Base-by-base conservation (phyloP, 2,888 invertebrate species). In the Drosophila antonietae region DNA sequence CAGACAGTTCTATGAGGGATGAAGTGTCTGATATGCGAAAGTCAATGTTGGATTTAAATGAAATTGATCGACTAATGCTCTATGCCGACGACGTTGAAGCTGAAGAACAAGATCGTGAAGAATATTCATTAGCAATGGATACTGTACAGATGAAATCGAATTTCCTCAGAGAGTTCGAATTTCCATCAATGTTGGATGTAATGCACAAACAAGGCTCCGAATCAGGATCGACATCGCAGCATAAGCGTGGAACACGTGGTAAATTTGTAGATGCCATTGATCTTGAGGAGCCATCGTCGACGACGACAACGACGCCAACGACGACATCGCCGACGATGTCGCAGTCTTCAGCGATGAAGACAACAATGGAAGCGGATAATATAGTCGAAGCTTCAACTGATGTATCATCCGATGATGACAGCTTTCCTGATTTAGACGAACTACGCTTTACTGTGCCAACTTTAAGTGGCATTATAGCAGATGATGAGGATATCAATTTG, bases 141-240 rank as follows among this genome's bases (percentile, higher is more conserved):
- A 14, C 83, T 2, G 31, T 84, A 1, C 10, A 28, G 18, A 10
- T 68, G 10, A 78, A 75, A 39, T 0, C 20, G 0, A 61, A 81
- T 10, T 89, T 91, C 47, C 76, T 91, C 18, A 49, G 64, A 1
- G 5, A n/a, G 0, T 71, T 91, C 12, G 73, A 68, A 14, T 2
- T 79, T 9, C 68, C 90, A 14, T 78, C 52, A 28, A 12, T 86
- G 14, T 76, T 88, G 0, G 75, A 81, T 23, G 39, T 89, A 3
- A 78, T 77, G 7, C 66, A 72, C 3, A 3, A 3, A 0, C 14
- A 3, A 0, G 14, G 3, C 7, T 14, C 46, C 14, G 14, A 14
- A 23, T 1, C 0, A 7, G 6, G 3, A 23, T 23, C 23, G 7
- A 18, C 23, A 23, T 6, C 6, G 28, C 28, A 4, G 1, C 6